Base-by-base conservation (phyloP, 1,140 invertebrate species). In the Hormaphis cornu region DNA sequence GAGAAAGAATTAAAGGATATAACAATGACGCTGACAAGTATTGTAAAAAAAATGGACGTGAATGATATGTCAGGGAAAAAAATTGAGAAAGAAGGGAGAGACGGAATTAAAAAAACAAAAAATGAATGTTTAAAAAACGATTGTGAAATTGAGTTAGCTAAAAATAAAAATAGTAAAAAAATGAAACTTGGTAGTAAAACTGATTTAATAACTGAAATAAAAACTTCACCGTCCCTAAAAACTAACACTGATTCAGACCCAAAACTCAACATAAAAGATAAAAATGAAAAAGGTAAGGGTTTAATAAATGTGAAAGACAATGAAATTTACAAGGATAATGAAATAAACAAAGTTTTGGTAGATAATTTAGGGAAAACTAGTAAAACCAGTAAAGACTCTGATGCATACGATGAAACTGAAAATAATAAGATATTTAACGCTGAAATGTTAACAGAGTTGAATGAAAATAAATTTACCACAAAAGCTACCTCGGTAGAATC, bases 1-100 rank as follows among this genome's bases (percentile, higher is more conserved):
- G 70, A 73, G 69, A 54, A 58, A 58, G 48, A 58, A n/a, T 56
- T 50, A 44, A 69, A 40, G 26, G 46, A 35, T 28, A 66, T 48
- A 18, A 30, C 37, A 28, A 46, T 26, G 24, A 70, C 61, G 28
- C 69, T 40, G 42, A 50, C 59, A 16, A 22, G 50, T 20, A 54
- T 56, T 42, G 54, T 63, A n/a, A 52, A 66, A 18, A 70, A 53
- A 42, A 42, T 58, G 30, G 50, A 24, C 12, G 52, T 69, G 66
- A 20, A 52, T 58, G 52, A 66, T 40, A 69, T 59, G 48, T 35
- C 59, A 61, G 40, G 48, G 54, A 69, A 58, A 8, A 58, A 58
- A 58, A 46, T 4, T 18, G 42, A 63, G 26, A 30, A 3, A 30
- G 42, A 63, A 30, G 26, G 56, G 66, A 22, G 37, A 30, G 20